These are phyloP conservation scores for Dendroctonus valens DNA, from an alignment of 1,140 invertebrate genomes.

Conservation along the genomic window DNA sequence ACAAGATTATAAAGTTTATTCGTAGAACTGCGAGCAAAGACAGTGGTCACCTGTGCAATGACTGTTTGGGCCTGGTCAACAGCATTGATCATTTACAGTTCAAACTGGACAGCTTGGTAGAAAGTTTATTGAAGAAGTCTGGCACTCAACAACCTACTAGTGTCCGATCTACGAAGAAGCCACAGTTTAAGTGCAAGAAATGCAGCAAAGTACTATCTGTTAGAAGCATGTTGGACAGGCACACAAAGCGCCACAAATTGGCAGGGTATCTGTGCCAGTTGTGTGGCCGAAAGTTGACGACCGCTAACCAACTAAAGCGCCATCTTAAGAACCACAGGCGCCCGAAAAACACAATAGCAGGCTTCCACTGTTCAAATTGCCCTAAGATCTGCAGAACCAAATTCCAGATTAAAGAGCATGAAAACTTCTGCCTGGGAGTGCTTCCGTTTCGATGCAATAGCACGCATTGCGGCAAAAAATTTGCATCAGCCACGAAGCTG, in stretches of 20 bases:
- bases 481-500: constrained; percentile 43
- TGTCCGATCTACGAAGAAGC: constrained; percentile 3
- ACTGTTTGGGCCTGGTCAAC: constrained; percentile 46
- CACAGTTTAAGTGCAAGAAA: constrained; percentile 37
- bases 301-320: constrained; percentile 17
- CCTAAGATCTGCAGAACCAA: constrained; percentile 33
- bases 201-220: constrained; percentile 33
- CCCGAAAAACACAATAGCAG: constrained; percentile 17
- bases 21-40: constrained; percentile 22
- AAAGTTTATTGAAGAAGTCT: constrained; percentile 40
- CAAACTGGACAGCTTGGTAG: constrained; percentile 39
- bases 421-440: constrained; percentile 43
- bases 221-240: constrained; percentile 12
- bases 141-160: constrained; percentile 28
- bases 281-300: constrained; percentile 27
- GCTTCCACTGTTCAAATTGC: constrained; percentile 32
- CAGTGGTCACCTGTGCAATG: constrained; percentile 44
- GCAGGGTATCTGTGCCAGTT: constrained; percentile 32
- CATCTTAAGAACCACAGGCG: constrained; percentile 26
- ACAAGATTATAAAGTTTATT: constrained; percentile 41
- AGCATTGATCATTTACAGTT: constrained; percentile 46
- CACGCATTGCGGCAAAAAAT: constrained; percentile 43
- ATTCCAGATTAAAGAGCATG: constrained; percentile 43
- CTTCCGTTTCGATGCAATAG: constrained; percentile 44
- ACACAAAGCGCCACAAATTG: constrained; percentile 30